Conservation (phyloP, 2,888 invertebrate species). For the Petrophora chlorosata region DNA sequence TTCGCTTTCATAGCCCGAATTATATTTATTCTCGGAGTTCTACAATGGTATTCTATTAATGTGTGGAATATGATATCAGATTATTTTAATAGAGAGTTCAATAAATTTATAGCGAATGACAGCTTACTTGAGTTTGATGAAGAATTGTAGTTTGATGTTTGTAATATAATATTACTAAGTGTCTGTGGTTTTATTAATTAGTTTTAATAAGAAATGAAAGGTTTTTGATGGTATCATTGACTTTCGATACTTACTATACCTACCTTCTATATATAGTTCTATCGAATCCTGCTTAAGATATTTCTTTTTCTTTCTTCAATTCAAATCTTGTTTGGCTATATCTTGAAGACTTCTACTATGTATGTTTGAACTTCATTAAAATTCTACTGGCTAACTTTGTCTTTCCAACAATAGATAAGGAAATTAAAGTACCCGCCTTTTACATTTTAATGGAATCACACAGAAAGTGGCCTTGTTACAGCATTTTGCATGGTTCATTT, state of each 20-base stretch:
- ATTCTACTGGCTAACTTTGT: slow-evolving; percentile 7
- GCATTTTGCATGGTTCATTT: slow-evolving; percentile 37
- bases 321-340: not conserved
- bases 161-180: not conserved
- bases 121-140: slow-evolving; percentile 30
- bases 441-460: slow-evolving; percentile 26
- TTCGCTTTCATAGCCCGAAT: slow-evolving; percentile 85
- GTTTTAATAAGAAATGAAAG: too few species aligned
- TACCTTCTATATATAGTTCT: too few species aligned
- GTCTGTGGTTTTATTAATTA: not conserved
- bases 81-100: slow-evolving; percentile 89
- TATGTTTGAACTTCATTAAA: slow-evolving; percentile 9
- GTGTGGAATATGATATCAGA: slow-evolving; percentile 89
- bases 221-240: too few species aligned
- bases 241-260: too few species aligned
- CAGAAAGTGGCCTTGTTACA: slow-evolving; percentile 25
- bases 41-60: slow-evolving; percentile 88
- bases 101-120: slow-evolving; percentile 79
- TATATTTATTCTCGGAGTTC: slow-evolving; percentile 85
- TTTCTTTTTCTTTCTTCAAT: too few species aligned
- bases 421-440: slow-evolving; percentile 21
- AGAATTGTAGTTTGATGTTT: slow-evolving; percentile 17
- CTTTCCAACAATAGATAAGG: slow-evolving; percentile 17
- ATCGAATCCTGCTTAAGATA: too few species aligned
- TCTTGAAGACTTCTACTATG: not conserved